Evolutionary conservation across 53 echinoderm and acorn worm species (phyloP).

Genomic region (Astropecten irregularis): DNA sequence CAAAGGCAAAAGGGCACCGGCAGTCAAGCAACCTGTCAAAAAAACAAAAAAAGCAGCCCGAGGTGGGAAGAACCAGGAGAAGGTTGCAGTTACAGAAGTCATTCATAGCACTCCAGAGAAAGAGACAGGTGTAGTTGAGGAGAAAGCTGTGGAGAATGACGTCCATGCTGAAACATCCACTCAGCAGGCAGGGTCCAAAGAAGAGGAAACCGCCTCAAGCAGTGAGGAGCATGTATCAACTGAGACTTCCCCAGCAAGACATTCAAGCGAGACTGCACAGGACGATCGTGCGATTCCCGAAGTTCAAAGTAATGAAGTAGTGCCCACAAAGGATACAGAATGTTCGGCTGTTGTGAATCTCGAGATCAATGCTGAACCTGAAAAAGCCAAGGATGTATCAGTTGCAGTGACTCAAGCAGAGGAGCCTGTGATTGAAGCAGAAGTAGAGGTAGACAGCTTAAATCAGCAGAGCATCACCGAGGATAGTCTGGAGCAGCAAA

Average conservation of each 20-base stretch:
- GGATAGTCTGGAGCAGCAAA: constrained; percentile 1
- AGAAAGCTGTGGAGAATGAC: neutral
- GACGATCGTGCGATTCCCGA: neutral
- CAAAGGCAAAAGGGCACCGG: neutral
- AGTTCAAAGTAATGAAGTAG: neutral
- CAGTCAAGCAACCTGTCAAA: neutral
- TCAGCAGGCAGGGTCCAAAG: neutral
- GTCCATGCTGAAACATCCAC: neutral
- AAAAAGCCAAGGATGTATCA: too few species aligned
- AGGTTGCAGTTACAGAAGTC: neutral
- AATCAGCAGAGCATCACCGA: constrained; percentile 7
- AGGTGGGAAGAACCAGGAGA: neutral
- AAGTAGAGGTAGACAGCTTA: neutral
- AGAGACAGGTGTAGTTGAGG: neutral
- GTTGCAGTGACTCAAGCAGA: too few species aligned
- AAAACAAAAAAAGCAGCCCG: neutral
- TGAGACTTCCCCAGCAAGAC: neutral
- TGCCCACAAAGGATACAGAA: neutral
- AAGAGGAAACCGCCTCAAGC: neutral
- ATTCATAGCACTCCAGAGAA: neutral
- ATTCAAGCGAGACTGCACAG: neutral
- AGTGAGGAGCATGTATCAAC: neutral
- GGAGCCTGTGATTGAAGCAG: neutral
- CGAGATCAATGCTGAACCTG: too few species aligned
- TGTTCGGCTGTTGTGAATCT: neutral